Evolutionary conservation across 2,797 vertebrate genomes (phyloP), one percentile per base, ranked within the genome.

Genomic region (Gymnoscopelus braueri): DNA sequence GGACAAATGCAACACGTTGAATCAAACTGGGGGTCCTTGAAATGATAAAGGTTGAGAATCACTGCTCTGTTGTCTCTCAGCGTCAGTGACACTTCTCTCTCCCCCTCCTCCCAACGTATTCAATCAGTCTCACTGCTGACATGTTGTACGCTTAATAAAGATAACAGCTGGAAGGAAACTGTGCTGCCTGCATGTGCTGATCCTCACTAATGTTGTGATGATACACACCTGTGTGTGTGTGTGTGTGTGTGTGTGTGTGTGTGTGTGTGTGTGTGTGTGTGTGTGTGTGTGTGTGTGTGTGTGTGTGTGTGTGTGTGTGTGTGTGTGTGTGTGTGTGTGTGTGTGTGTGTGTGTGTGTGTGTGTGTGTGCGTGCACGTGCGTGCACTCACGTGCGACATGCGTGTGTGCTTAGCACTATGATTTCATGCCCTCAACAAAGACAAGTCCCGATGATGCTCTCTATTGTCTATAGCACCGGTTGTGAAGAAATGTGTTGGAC

Each of bases 101-200:
- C 61, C 55, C 55, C 55, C 66, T 80, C 63, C 52, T 72, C 60
- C 60, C 48, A 81, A 84, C 87, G 63, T 74, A 62, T 56, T 77
- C 78, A 87, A 81, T 85, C 81, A 61, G 59, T 73, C 60, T 69
- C 69, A 54, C 67, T 77, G 64, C 79, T 72, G 79, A 88, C 77
- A 79, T 79, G 72, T 65, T 81, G 13, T 26, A 65, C 74, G 67
- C 77, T 85, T 78, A 81, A 80, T 86, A 87, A 82, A 83, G 74
- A 69, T 77, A 70, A 81, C 81, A 69, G 72, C 66, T 52, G 3
- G 70, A 66, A 73, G 74, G 66, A 48, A 82, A 67, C 71, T 56
- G 56, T 55, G 26, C 3, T 29, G 26, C 26, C 26, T 58, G n/a
- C 13, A 39, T 15, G 47, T 3, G 7, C 61, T 49, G 9, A 15